These are phyloP conservation scores for Gobionotothen gibberifrons DNA, from an alignment of 2,797 vertebrate genomes.

Conservation along the genomic window DNA sequence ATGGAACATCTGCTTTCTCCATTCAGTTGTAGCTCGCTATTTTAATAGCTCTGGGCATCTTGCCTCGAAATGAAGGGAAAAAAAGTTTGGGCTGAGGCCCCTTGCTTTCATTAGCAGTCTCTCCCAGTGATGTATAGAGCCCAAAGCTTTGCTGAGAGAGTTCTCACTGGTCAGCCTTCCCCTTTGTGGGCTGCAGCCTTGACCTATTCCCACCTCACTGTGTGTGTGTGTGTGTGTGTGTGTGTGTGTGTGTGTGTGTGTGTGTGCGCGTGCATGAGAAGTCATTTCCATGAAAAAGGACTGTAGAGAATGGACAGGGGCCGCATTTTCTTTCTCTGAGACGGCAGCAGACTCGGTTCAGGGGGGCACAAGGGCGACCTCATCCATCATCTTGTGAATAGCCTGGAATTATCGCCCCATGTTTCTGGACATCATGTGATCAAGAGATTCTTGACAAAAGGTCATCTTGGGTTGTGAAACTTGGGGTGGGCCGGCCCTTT, in stretches of 20 bases:
- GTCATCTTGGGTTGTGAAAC: constrained; percentile 54
- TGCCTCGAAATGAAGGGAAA: constrained; percentile 72
- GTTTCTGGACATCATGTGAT: constrained; percentile 66
- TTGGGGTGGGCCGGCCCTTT: constrained; percentile 26
- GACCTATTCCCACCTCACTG: constrained; percentile 77
- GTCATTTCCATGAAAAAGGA: constrained; percentile 83
- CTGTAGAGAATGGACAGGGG: constrained; percentile 73
- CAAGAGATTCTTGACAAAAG: constrained; percentile 63
- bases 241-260: constrained; percentile 44
- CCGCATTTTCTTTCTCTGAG: constrained; percentile 62
- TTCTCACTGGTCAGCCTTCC: constrained; percentile 78
- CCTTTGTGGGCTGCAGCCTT: constrained; percentile 73
- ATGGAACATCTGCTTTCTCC: constrained; percentile 81
- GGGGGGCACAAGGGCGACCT: constrained; percentile 59
- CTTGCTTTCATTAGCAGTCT: constrained; percentile 79
- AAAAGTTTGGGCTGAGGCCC: constrained; percentile 65
- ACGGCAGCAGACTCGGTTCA: constrained; percentile 57
- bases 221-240: constrained; percentile 34
- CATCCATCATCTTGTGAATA: constrained; percentile 76
- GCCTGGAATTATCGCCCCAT: constrained; percentile 52
- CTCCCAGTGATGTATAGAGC: constrained; percentile 63
- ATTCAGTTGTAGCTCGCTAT: constrained; percentile 72
- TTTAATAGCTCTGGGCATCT: constrained; percentile 81
- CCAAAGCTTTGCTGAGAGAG: constrained; percentile 56
- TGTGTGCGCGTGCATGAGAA: constrained; percentile 35